Conservation (phyloP, 2,113 vertebrate genomes). For the Callipepla californica region DNA sequence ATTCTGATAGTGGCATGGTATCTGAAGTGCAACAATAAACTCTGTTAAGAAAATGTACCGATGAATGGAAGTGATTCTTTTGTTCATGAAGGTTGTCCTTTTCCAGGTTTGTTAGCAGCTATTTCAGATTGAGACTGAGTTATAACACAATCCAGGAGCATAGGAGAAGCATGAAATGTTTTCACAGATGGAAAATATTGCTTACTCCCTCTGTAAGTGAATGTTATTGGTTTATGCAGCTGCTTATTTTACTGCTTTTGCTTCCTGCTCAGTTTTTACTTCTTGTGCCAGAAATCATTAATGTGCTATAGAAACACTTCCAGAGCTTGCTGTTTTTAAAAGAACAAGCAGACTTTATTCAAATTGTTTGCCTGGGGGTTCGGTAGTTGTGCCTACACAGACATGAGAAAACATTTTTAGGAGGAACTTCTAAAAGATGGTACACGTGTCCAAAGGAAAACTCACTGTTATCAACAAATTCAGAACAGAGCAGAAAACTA, state of each 20-base stretch:
- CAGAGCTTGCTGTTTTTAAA: not conserved
- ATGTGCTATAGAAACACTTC: not conserved
- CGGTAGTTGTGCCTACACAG: not conserved
- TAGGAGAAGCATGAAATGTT: constrained; percentile 12
- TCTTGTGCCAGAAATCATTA: constrained; percentile 8
- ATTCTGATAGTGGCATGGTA: constrained; percentile 80
- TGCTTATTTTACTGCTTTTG: constrained; percentile 46
- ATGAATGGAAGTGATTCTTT: constrained; percentile 45
- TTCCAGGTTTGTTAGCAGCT: constrained; percentile 32
- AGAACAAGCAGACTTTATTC: constrained; percentile 24
- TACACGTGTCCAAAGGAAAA: not conserved
- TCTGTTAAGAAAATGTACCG: constrained; percentile 74
- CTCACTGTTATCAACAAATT: not conserved
- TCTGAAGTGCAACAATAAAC: constrained; percentile 82
- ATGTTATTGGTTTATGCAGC: constrained; percentile 21
- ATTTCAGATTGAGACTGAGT: constrained; percentile 1
- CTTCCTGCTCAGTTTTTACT: constrained; percentile 31
- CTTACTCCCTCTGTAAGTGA: constrained; percentile 13
- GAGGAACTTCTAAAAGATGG: not conserved
- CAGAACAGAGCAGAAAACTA: not conserved
- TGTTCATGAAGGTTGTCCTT: constrained; percentile 19
- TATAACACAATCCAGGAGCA: not conserved
- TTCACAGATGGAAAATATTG: constrained; percentile 36
- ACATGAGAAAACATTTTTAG: not conserved
- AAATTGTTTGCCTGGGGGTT: constrained; percentile 3